Percentiles rank a stretch among this genome's conserved stretches.
These are phyloP conservation scores for Monochamus alternatus DNA, from an alignment of 2,888 invertebrate species.

Conservation along the genomic window DNA sequence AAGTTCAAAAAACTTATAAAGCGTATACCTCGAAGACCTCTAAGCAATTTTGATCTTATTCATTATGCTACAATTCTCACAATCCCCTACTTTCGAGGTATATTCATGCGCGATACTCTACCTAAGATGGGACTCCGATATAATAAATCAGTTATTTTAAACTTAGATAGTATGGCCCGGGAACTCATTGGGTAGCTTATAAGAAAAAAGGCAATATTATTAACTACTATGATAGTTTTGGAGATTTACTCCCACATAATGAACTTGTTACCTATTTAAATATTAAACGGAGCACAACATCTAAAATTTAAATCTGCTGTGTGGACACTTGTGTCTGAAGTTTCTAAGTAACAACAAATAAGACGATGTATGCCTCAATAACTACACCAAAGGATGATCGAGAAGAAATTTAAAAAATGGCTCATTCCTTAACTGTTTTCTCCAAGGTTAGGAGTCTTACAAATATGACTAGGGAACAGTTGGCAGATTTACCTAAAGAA, in stretches of 20 bases:
- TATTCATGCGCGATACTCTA: slow-evolving; percentile 31
- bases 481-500: slow-evolving; percentile 20
- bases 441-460: slow-evolving; percentile 1
- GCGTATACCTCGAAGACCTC: neutral
- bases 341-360: neutral
- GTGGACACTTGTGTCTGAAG: slow-evolving; percentile 7
- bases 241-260: slow-evolving; percentile 21
- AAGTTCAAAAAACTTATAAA: neutral
- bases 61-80: no score
- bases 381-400: neutral
- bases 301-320: neutral
- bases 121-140: slow-evolving; percentile 2
- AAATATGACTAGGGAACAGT: slow-evolving; percentile 14
- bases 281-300: neutral
- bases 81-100: neutral
- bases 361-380: neutral
- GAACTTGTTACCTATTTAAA: slow-evolving; percentile 23
- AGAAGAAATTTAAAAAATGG: neutral
- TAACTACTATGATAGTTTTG: slow-evolving; percentile 36
- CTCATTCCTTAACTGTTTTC: neutral
- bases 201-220: slow-evolving; percentile 10
- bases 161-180: slow-evolving; percentile 33
- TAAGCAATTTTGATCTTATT: neutral
- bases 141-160: slow-evolving; percentile 18
- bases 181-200: slow-evolving; percentile 39